These are phyloP conservation scores for Acrocyrtus sp. DNA, from an alignment of 2,888 invertebrate species.

Conservation along the genomic window DNA sequence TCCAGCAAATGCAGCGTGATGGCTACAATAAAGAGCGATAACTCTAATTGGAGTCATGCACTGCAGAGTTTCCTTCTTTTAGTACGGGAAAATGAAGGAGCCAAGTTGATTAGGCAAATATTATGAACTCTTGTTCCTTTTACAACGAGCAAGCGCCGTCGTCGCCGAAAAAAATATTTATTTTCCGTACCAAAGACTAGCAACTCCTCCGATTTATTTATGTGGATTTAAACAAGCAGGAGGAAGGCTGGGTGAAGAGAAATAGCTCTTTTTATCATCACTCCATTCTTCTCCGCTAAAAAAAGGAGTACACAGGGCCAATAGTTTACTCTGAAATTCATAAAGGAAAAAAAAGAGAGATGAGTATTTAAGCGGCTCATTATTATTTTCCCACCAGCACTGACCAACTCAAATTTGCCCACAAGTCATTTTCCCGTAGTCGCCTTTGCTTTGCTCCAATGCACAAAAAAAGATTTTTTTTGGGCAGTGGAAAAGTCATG, in stretches of 20 bases:
- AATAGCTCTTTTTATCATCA: slow-evolving; percentile 46
- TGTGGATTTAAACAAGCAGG: neutral
- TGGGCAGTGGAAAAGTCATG: too few relatives aligned
- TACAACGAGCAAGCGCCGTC: slow-evolving; percentile 19
- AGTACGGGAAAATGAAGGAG: slow-evolving; percentile 25
- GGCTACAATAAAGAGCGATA: slow-evolving; percentile 26
- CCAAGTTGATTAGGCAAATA: slow-evolving; percentile 47
- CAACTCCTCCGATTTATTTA: too few relatives aligned
- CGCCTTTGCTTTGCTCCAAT: too few relatives aligned
- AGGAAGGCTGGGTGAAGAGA: slow-evolving; percentile 19
- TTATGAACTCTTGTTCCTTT: slow-evolving; percentile 33
- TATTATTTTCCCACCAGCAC: slow-evolving; percentile 43
- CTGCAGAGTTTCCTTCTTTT: neutral
- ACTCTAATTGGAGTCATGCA: slow-evolving; percentile 16
- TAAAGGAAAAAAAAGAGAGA: slow-evolving; percentile 36
- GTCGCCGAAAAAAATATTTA: too few relatives aligned
- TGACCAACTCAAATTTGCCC: slow-evolving; percentile 19
- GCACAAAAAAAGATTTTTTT: too few relatives aligned
- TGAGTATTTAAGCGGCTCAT: slow-evolving; percentile 51
- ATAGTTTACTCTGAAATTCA: too few relatives aligned
- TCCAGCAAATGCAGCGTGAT: slow-evolving; percentile 1
- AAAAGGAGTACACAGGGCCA: too few relatives aligned
- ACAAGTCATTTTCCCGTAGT: slow-evolving; percentile 12
- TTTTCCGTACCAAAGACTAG: too few relatives aligned
- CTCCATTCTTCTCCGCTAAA: too few relatives aligned